Evolutionary conservation across 2,113 vertebrate species (phyloP).

Genomic region (Halichoeres trimaculatus): DNA sequence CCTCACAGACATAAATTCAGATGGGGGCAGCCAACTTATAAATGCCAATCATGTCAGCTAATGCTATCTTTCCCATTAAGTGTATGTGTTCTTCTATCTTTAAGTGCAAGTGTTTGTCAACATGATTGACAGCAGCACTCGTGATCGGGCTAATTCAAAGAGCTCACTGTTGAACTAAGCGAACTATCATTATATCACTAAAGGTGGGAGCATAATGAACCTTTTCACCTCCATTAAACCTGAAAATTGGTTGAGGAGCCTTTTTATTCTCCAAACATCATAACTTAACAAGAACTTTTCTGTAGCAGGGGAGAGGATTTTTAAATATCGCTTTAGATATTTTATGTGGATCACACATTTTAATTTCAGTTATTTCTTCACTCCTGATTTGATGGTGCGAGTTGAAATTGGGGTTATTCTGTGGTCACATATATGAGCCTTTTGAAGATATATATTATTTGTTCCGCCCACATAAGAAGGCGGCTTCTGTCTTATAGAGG

Average conservation of each 20-base stretch:
- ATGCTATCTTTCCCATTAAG: conserved; percentile 8
- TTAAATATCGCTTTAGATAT: conserved; percentile 44
- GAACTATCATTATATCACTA: conserved; percentile 55
- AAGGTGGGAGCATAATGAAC: conserved; percentile 65
- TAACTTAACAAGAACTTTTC: conserved; percentile 59
- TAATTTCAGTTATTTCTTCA: conserved; percentile 65
- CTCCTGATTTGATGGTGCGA: conserved; percentile 57
- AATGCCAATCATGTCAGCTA: conserved; percentile 28
- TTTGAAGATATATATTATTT: conserved; percentile 68
- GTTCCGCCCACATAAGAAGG: conserved; percentile 47
- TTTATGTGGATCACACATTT: conserved; percentile 58
- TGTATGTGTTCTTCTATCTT: not conserved
- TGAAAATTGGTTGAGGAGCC: conserved; percentile 67
- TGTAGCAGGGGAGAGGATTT: conserved; percentile 48
- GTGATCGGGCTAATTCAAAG: conserved; percentile 41
- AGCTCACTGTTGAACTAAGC: conserved; percentile 31
- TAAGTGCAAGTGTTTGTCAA: conserved; percentile 41
- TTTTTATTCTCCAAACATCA: conserved; percentile 66
- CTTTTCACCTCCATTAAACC: conserved; percentile 72
- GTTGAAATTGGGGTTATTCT: conserved; percentile 68
- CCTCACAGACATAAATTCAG: conserved; percentile 3
- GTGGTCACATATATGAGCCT: conserved; percentile 71
- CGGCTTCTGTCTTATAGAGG: conserved; percentile 46
- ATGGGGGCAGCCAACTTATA: not conserved
- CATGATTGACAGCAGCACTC: conserved; percentile 39